A percentile compares a stretch with the other conserved stretches of the same genome.
Conservation (phyloP, 2,888 invertebrate genomes). For the Drosophila lutescens region DNA sequence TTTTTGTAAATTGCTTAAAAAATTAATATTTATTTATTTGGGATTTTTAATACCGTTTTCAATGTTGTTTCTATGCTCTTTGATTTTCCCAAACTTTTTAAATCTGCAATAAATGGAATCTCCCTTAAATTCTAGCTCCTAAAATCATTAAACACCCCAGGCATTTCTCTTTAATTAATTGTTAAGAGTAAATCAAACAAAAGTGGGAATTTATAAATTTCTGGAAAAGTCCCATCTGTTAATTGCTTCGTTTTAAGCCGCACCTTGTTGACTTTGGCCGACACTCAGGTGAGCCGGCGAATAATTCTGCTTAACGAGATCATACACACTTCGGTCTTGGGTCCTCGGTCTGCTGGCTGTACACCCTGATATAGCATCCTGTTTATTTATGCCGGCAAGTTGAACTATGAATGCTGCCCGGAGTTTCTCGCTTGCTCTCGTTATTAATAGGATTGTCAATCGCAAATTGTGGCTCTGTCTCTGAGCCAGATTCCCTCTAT, state of each 20-base stretch:
- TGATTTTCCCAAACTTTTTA: no score
- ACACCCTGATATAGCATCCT: conserved; percentile 10
- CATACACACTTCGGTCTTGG: conserved; percentile 29
- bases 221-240: conserved; percentile 12
- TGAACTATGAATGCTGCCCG: conserved; percentile 32
- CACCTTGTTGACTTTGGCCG: conserved; percentile 15
- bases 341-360: conserved; percentile 19
- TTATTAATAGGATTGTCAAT: conserved; percentile 79
- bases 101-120: not conserved
- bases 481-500: conserved; percentile 3
- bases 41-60: no score
- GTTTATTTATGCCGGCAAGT: conserved; percentile 36
- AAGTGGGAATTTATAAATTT: not conserved
- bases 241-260: conserved; percentile 9
- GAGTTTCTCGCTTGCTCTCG: conserved; percentile 43
- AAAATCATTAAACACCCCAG: not conserved
- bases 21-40: no score
- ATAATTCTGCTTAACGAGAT: conserved; percentile 21
- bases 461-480: conserved; percentile 65
- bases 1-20: no score
- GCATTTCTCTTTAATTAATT: not conserved
- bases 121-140: not conserved
- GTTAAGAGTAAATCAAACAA: not conserved
- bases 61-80: no score
- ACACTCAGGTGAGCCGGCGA: conserved; percentile 2